phyloP scores from a whole-genome alignment of 2,113 vertebrate genomes.

The Aplodontia rufa region DNA sequence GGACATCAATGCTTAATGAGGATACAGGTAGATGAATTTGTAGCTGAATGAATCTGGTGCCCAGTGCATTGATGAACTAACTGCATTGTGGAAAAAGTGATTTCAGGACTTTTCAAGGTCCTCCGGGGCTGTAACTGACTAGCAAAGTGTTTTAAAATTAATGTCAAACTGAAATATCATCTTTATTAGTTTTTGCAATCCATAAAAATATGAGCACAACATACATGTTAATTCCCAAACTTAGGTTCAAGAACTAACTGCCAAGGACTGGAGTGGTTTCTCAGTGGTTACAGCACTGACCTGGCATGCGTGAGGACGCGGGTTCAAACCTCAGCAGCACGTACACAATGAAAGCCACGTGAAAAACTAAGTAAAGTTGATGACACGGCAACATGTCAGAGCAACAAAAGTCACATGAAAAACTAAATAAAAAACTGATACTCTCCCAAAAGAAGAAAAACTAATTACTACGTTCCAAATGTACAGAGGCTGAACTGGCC shows the following conservation, averaged over 20 bases:
- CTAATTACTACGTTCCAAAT: no score
- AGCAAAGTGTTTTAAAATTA: constrained; percentile 40
- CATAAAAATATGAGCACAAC: not conserved
- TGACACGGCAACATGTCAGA: no score
- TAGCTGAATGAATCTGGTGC: not conserved
- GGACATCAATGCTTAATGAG: not conserved
- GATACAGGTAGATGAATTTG: not conserved
- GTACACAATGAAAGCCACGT: no score
- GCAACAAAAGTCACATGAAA: no score
- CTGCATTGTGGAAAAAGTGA: not conserved
- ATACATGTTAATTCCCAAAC: not conserved
- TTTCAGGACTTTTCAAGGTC: not conserved
- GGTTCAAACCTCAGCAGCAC: no score
- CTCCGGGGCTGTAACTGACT: not conserved
- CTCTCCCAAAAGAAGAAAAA: no score
- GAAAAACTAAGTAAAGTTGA: no score
- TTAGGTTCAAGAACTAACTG: not conserved
- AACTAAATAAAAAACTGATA: no score
- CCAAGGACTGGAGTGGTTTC: no score
- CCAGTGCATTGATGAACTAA: not conserved
- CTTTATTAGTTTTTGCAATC: not conserved
- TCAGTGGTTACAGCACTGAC: no score
- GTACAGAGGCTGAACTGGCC: not conserved
- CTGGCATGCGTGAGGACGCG: no score
- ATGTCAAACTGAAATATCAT: constrained; percentile 21